Base-by-base conservation (phyloP, 2,888 invertebrate species). In the Autographa pulchrina region DNA sequence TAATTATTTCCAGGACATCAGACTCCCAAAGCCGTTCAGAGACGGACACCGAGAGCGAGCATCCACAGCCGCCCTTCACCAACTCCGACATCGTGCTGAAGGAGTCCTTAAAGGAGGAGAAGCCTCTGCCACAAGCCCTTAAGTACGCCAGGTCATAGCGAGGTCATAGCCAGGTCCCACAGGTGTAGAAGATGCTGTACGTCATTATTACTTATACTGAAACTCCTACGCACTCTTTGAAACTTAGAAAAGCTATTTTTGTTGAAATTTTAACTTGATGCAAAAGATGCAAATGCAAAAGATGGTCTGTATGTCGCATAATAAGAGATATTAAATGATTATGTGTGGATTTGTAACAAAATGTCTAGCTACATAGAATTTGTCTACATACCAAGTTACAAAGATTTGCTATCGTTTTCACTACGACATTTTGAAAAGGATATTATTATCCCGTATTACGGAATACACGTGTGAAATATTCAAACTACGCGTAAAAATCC, bases 141-240 rank as follows among this genome's bases (percentile, higher is more conserved):
- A 94, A 93, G 84, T 95, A 90, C 80, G 95, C 95, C 6, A 81
- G 93, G 35, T 95, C 94, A 74, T 94, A 94, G 88, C 90, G 32
- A 25, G 25, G 25, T 13, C 20, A 48, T n/a, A 0, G 9, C n/a
- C 32, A 7, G n/a, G 13, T 14, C 38, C 60, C 54, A 14, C 13
- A 31, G 62, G 62, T 70, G 70, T 77, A 66, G 76, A 80, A 77
- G 59, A 65, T 65, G 14, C 32, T 52, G 52, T 63, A 18, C 4
- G 13, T 20, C 2, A 20, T 3, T 4, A 54, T 54, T 9, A 54
- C 2, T 54, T 54, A 54, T n/a, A 20, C 11, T 2, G 9, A 20
- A 54, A 2, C 2, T 20, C n/a, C 9, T 48, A n/a, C n/a, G 43
- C 14, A 0, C 16, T 14, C 16, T 43, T 43, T 16, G 16, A 43